Percentiles rank a stretch among this genome's conserved stretches.
phyloP scores from a whole-genome alignment of 2,888 invertebrate species.

The Lymantria monacha region DNA sequence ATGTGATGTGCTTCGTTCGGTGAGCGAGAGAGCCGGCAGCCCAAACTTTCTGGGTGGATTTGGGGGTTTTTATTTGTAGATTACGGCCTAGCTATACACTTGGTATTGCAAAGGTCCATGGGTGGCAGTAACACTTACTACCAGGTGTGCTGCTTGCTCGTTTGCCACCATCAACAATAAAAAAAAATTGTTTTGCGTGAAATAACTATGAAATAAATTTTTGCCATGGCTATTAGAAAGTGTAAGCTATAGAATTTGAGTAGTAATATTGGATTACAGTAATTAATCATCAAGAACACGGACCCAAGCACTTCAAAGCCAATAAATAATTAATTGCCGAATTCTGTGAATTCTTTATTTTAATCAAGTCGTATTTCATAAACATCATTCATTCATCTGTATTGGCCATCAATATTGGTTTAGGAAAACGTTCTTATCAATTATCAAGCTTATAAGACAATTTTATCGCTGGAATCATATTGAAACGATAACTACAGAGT shows the following conservation, averaged over 20 bases:
- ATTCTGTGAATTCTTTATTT: conserved; percentile 32
- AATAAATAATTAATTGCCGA: conserved; percentile 39
- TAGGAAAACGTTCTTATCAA: conserved; percentile 13
- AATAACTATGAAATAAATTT: too few relatives aligned
- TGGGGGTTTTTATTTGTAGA: too few relatives aligned
- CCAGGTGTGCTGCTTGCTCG: too few relatives aligned
- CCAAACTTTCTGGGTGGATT: too few relatives aligned
- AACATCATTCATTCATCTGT: conserved; percentile 27
- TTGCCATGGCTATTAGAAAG: too few relatives aligned
- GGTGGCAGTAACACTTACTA: too few relatives aligned
- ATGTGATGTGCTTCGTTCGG: too few relatives aligned
- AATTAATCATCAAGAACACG: conserved; percentile 3
- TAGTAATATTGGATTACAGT: conserved; percentile 41
- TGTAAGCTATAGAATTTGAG: conserved; percentile 50
- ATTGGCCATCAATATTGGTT: conserved; percentile 11
- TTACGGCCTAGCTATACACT: too few relatives aligned
- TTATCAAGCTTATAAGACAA: conserved; percentile 11
- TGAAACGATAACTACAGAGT: background rate
- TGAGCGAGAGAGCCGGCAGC: too few relatives aligned
- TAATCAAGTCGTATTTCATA: conserved; percentile 30
- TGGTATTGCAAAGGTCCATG: too few relatives aligned
- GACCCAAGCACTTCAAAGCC: conserved; percentile 20
- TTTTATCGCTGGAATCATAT: background rate
- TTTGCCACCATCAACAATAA: too few relatives aligned
- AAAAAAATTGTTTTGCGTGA: too few relatives aligned